phyloP scores from a whole-genome alignment of 2,113 vertebrate genomes.

The Xerus inauris region DNA sequence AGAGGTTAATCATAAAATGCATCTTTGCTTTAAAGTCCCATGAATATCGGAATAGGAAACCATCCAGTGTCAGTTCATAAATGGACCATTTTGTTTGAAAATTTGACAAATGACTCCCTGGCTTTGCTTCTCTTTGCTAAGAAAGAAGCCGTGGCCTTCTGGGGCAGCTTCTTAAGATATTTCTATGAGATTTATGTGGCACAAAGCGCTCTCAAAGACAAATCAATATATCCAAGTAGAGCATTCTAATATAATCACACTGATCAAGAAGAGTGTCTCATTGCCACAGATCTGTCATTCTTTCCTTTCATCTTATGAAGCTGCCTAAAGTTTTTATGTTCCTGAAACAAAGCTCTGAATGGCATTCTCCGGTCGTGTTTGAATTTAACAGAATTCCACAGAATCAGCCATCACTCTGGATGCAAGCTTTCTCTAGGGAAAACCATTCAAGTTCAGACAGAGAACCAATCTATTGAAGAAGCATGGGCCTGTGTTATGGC shows the following conservation, averaged over 20 bases:
- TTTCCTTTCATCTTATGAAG: conserved; percentile 71
- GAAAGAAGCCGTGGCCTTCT: conserved; percentile 83
- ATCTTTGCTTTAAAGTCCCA: conserved; percentile 78
- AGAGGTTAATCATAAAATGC: conserved; percentile 80
- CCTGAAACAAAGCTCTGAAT: conserved; percentile 75
- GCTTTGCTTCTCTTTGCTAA: conserved; percentile 78
- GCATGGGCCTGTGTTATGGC: not conserved
- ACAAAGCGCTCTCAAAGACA: conserved; percentile 85
- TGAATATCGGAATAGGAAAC: conserved; percentile 76
- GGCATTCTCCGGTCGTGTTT: conserved; percentile 47
- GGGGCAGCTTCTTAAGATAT: conserved; percentile 85
- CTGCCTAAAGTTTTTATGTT: conserved; percentile 65
- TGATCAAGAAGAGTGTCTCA: conserved; percentile 81
- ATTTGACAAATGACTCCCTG: conserved; percentile 77
- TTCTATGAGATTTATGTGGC: conserved; percentile 86
- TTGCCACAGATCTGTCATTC: conserved; percentile 82
- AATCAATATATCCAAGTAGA: conserved; percentile 87
- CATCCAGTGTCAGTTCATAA: conserved; percentile 78
- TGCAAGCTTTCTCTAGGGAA: conserved; percentile 19
- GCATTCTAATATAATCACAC: conserved; percentile 81
- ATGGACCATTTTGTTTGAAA: conserved; percentile 73
- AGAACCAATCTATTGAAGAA: conserved; percentile 4
- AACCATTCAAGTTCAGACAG: not conserved
- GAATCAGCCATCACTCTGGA: conserved; percentile 14
- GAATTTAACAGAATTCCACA: conserved; percentile 63